Percentiles rank a stretch among this genome's conserved stretches.
phyloP scores from a whole-genome alignment of 92 coral and sea anemone species.

The Porites cylindrica region DNA sequence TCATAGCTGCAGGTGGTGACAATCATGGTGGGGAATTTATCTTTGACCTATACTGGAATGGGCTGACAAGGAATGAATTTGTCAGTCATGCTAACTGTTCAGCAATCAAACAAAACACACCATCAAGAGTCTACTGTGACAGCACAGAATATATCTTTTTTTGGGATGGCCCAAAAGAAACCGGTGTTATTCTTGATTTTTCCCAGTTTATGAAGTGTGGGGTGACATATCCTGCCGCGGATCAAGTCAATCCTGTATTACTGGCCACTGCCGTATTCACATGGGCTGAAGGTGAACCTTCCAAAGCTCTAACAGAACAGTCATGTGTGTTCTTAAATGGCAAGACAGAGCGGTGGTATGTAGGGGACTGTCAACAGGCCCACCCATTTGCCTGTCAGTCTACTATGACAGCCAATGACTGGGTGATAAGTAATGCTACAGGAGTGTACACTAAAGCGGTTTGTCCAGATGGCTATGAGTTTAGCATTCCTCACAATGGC shows the following conservation, averaged over 20 bases:
- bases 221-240: constrained; percentile 81
- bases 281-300: constrained; percentile 86
- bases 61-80: constrained; percentile 66
- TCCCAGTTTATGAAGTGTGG: constrained; percentile 81
- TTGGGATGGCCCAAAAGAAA: constrained; percentile 85
- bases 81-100: constrained; percentile 65
- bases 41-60: constrained; percentile 75
- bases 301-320: constrained; percentile 45
- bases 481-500: constrained; percentile 81
- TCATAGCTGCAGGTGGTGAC: constrained; percentile 65
- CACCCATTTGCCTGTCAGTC: constrained; percentile 78
- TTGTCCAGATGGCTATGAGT: constrained; percentile 78
- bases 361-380: constrained; percentile 57
- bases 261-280: constrained; percentile 84
- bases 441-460: constrained; percentile 63
- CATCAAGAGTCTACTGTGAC: constrained; percentile 82
- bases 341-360: constrained; percentile 78
- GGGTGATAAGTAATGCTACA: constrained; percentile 50
- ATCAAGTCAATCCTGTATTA: constrained; percentile 85
- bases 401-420: not conserved
- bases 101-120: constrained; percentile 27
- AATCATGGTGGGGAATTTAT: constrained; percentile 78
- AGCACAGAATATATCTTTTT: constrained; percentile 87
- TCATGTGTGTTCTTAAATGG: constrained; percentile 70
- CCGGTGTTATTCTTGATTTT: constrained; percentile 79